Conservation (phyloP, 2,113 vertebrate genomes). For the Apodemus speciosus region DNA sequence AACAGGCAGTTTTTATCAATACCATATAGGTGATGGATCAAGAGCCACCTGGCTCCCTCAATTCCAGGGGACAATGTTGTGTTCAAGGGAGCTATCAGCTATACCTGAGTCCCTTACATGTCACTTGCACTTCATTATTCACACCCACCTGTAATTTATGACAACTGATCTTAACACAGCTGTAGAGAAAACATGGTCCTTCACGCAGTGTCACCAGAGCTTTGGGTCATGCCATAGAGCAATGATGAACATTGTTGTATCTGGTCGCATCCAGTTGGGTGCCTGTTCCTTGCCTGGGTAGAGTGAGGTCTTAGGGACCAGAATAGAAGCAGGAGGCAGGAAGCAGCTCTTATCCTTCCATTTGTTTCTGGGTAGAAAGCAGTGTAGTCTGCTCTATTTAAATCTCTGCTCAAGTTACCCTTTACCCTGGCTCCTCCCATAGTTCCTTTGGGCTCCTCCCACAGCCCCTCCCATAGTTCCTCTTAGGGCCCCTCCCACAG, state of each 20-base stretch:
- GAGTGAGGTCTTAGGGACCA: not conserved
- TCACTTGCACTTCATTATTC: not conserved
- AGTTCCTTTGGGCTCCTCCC: not conserved
- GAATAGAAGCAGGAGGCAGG: not conserved
- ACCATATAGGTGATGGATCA: not conserved
- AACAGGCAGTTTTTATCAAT: not conserved
- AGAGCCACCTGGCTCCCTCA: not conserved
- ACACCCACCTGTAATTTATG: not conserved
- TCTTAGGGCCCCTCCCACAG: rapidly evolving
- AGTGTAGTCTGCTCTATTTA: not conserved
- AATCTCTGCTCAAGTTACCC: not conserved
- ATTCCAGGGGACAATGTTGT: not conserved
- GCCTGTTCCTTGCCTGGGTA: not conserved
- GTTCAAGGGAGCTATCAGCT: not conserved
- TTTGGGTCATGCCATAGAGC: not conserved
- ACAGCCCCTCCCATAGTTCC: not conserved
- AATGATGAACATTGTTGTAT: not conserved
- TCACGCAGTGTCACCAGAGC: not conserved
- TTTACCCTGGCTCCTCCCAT: not conserved
- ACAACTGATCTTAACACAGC: not conserved
- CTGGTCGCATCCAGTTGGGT: not conserved
- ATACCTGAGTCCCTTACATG: rapidly evolving
- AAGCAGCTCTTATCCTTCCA: not conserved
- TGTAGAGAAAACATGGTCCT: not conserved
- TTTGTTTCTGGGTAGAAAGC: not conserved